Evolutionary conservation across 2,797 vertebrate genomes (phyloP), one percentile per base, ranked within the genome.

Genomic region (Peromyscus nudipes): DNA sequence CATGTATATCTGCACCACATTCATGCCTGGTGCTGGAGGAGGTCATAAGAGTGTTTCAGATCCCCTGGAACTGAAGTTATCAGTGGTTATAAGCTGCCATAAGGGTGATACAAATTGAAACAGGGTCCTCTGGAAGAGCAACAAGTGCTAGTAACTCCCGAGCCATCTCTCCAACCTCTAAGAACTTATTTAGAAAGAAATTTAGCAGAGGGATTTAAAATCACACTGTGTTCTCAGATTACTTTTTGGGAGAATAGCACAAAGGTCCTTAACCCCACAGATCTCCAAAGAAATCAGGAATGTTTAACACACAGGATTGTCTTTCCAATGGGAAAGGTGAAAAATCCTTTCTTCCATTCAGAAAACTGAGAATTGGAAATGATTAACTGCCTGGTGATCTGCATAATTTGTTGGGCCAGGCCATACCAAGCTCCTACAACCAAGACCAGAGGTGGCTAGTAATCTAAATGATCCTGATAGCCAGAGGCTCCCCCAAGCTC

Each of bases 131-230:
- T 69, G 64, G 19, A 69, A 85, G 19, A 69, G 23, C 65, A 69
- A 12, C 16, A 52, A 69, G 65, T 27, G 2, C 34, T 55, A 14
- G 6, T 69, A 25, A 16, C 34, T 16, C 7, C 7, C 3, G 84
- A 69, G 34, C 84, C 46, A 69, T 69, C 31, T 27, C 46, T 52
- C 23, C 46, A 86, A 65, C 34, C 34, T 23, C 11, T n/a, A 84
- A 86, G 57, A 86, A 87, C 27, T 40, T 31, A 57, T 25, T 87
- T 83, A 14, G 57, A 90, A 76, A 84, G 34, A 37, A 80, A 57
- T 40, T 84, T 91, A 46, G 52, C 65, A 62, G 87, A 73, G 13
- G 19, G 11, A 60, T 69, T 84, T 37, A 91, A 92, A 93, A 86
- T 52, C 27, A 31, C 37, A 55, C 19, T 76, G 8, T 57, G 12